Evolutionary conservation across 1,140 invertebrate species (phyloP).

Genomic region (Drosophila funebris): DNA sequence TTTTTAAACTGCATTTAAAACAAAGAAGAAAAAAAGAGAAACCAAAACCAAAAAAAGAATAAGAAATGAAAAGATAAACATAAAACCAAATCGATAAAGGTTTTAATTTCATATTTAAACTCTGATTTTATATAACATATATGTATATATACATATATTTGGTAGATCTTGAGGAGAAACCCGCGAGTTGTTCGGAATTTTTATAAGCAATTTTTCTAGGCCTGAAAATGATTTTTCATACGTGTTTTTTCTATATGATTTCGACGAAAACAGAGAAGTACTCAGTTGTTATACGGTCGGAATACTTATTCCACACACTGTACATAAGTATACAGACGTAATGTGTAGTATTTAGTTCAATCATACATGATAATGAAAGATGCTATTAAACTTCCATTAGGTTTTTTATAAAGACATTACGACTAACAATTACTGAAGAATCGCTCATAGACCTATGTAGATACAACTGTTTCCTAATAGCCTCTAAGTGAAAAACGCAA

Average conservation of each 20-base stretch:
- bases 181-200: constrained; percentile 48
- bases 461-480: constrained; percentile 82
- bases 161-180: constrained; percentile 40
- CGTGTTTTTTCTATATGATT: constrained; percentile 57
- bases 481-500: constrained; percentile 59
- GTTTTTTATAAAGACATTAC: constrained; percentile 28
- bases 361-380: constrained; percentile 4
- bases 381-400: constrained; percentile 31
- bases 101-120: constrained; percentile 59
- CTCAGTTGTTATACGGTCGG: constrained; percentile 26
- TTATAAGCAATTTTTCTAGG: constrained; percentile 81
- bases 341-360: constrained; percentile 34
- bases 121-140: constrained; percentile 48
- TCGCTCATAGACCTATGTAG: constrained; percentile 80
- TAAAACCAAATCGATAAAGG: constrained; percentile 11
- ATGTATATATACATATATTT: constrained; percentile 17
- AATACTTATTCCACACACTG: constrained; percentile 54
- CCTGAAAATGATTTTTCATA: constrained; percentile 63
- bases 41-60: not conserved
- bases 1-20: constrained; percentile 75
- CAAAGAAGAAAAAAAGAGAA: constrained; percentile 23
- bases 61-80: not conserved
- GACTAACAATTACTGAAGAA: constrained; percentile 31
- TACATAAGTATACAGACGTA: constrained; percentile 52
- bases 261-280: constrained; percentile 15